Conservation (phyloP, 2,888 invertebrate species). For the Antheraea yamamai region DNA sequence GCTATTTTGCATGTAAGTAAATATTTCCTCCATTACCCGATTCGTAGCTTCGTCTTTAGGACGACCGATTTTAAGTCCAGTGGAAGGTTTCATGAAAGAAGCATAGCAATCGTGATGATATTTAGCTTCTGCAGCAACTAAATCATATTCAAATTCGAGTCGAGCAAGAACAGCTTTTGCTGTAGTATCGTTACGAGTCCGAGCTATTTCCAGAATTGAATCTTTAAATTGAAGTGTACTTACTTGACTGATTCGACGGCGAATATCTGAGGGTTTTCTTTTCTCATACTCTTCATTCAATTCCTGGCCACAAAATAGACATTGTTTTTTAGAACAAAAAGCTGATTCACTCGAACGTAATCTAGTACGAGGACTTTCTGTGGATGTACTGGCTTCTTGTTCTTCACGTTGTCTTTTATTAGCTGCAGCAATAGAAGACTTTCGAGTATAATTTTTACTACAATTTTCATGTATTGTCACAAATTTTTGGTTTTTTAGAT, state of each 20-base stretch:
- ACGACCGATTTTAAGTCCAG: slow-evolving; percentile 43
- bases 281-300: slow-evolving; percentile 42
- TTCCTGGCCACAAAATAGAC: slow-evolving; percentile 27
- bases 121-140: slow-evolving; percentile 43
- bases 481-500: not conserved
- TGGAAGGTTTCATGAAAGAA: slow-evolving; percentile 42
- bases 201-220: slow-evolving; percentile 24
- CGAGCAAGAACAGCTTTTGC: slow-evolving; percentile 42
- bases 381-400: slow-evolving; percentile 41
- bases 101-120: slow-evolving; percentile 45
- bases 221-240: slow-evolving; percentile 34
- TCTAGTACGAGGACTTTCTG: slow-evolving; percentile 39
- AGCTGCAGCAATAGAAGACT: slow-evolving; percentile 39
- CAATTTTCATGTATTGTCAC: not conserved
- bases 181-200: slow-evolving; percentile 30
- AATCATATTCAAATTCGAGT: slow-evolving; percentile 32
- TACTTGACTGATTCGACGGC: slow-evolving; percentile 38
- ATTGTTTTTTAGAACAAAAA: slow-evolving; percentile 36
- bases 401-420: slow-evolving; percentile 43
- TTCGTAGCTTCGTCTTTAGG: slow-evolving; percentile 42
- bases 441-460: slow-evolving; percentile 24
- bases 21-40: slow-evolving; percentile 46
- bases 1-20: slow-evolving; percentile 31
- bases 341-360: slow-evolving; percentile 39
- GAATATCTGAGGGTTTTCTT: slow-evolving; percentile 33